Evolutionary conservation across 2,797 vertebrate genomes (phyloP), one percentile per base, ranked within the genome.

Genomic region (Squalus acanthias): DNA sequence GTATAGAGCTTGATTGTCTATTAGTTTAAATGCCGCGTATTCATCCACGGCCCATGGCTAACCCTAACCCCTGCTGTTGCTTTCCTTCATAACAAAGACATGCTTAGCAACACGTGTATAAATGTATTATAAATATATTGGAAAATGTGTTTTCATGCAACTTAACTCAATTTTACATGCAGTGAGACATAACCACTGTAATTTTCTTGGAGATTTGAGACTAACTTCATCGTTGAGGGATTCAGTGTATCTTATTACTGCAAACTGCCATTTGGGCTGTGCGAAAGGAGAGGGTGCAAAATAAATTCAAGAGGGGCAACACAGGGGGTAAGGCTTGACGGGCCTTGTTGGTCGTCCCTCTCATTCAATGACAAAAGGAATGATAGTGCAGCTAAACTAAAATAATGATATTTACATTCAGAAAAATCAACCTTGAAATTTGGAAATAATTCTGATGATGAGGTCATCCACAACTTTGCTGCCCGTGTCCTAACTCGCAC

Each of bases 31-130:
- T 85, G 50, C 46, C 50, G 39, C 24, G 46, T 85, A 85, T 85
- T 85, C 39, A 46, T 24, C 82, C 46, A 50, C 6, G 50, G 20
- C 39, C 46, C 39, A 85, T 20, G 50, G 82, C 46, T 50, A 85
- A 85, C 17, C 82, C 20, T 20, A 50, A 50, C 82, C 82, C 46
- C 82, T 85, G 82, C 82, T 85, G 82, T 85, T 85, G 46, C 39
- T 85, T 50, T 2, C 82, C 82, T 50, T 96, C 53, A 96, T 92
- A 97, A 97, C 97, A 97, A 97, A 98, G 97, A 97, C 98, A 97
- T 96, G 97, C 98, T 97, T 97, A 98, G 98, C 98, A 98, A 98
- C 98, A 96, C 97, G 96, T 97, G 82, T 96, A 97, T 96, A 96
- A 97, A 96, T 96, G 98, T 97, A 97, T 97, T 97, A 97, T 96